phyloP scores from a whole-genome alignment of 1,140 invertebrate genomes.

The Homarus americanus region DNA sequence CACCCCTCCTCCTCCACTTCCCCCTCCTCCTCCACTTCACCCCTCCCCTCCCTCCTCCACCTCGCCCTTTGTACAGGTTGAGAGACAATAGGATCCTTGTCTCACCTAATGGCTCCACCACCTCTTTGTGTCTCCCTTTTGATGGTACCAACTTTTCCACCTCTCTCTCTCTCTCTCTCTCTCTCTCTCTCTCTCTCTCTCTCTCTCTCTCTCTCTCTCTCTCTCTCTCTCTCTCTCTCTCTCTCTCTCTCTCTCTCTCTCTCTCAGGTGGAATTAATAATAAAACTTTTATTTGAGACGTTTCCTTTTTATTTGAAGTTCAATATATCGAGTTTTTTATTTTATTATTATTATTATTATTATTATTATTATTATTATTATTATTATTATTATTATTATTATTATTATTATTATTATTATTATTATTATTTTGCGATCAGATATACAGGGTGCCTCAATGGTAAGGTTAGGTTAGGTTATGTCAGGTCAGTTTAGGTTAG shows the following conservation, averaged over 20 bases:
- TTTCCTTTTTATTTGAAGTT: neutral
- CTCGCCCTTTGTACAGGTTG: neutral
- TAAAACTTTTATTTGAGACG: neutral
- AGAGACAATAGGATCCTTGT: no score
- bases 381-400: neutral
- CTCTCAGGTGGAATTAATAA: no score
- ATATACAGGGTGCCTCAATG: no score
- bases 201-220: neutral
- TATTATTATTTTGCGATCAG: conserved; percentile 13
- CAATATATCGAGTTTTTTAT: neutral
- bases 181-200: conserved; percentile 1
- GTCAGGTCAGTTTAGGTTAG: no score
- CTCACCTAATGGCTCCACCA: neutral
- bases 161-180: no score
- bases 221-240: no score
- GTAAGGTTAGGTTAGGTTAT: no score
- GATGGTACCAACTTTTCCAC: neutral
- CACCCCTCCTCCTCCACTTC: no score
- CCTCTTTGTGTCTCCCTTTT: neutral
- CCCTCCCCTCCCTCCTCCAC: neutral
- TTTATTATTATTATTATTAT: neutral
- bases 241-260: no score
- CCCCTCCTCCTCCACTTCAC: no score
- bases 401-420: conserved; percentile 13
- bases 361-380: neutral